Percentiles rank a stretch among this genome's conserved stretches.
phyloP scores from a whole-genome alignment of 1,140 invertebrate species.

The Lepidostoma basale region DNA sequence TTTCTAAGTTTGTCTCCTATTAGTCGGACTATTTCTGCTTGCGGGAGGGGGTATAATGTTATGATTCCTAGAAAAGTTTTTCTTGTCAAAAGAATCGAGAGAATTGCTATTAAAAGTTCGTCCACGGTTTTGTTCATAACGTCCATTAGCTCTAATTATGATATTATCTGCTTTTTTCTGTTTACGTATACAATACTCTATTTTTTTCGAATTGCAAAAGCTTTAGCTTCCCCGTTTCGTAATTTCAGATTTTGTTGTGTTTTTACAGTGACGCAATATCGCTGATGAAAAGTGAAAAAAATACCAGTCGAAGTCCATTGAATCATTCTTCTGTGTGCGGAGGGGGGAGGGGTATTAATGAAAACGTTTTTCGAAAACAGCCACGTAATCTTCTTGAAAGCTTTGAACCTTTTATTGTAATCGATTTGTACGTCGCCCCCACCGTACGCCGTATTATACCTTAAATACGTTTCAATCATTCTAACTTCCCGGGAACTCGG shows the following conservation, averaged over 20 bases:
- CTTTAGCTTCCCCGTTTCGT: not conserved
- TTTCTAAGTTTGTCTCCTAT: slow-evolving; percentile 9
- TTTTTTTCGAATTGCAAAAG: not conserved
- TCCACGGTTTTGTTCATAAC: not conserved
- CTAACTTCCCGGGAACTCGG: slow-evolving; percentile 18
- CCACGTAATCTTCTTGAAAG: slow-evolving; percentile 43
- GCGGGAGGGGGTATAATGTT: too few relatives aligned
- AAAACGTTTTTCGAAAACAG: slow-evolving; percentile 39
- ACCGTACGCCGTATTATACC: slow-evolving; percentile 34
- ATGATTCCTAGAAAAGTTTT: slow-evolving; percentile 14
- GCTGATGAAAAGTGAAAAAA: slow-evolving; percentile 9
- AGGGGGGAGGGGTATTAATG: slow-evolving; percentile 31
- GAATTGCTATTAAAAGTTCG: not conserved
- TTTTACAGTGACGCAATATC: slow-evolving; percentile 1
- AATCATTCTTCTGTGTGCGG: slow-evolving; percentile 10
- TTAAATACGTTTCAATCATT: slow-evolving; percentile 44
- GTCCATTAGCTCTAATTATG: not conserved
- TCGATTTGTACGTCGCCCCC: slow-evolving; percentile 42
- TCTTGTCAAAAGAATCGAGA: not conserved
- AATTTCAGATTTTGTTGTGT: not conserved
- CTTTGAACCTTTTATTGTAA: slow-evolving; percentile 46
- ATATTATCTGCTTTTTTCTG: not conserved
- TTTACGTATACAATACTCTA: not conserved
- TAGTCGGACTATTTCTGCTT: not conserved
- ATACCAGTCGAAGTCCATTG: slow-evolving; percentile 7